A percentile compares a stretch with the other conserved stretches of the same genome.
These are phyloP conservation scores for Tetragonula carbonaria DNA, from an alignment of 2,888 invertebrate species.

Conservation along the genomic window DNA sequence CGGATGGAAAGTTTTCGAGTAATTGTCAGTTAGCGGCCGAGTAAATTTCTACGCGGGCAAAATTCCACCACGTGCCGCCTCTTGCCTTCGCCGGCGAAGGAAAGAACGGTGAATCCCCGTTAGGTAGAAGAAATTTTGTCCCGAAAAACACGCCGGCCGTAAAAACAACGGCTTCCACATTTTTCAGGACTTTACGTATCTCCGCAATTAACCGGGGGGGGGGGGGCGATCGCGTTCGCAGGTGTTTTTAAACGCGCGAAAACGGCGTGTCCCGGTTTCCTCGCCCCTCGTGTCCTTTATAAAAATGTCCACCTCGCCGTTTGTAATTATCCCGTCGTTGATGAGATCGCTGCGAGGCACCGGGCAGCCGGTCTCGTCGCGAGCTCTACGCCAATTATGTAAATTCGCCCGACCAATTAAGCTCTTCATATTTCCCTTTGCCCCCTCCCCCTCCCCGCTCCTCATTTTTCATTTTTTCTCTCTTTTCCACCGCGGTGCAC, in stretches of 20 bases:
- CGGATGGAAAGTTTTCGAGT: too few species aligned
- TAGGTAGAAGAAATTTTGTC: neutral
- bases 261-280: conserved; percentile 24
- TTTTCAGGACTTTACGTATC: conserved; percentile 25
- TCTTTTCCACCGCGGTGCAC: neutral
- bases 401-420: conserved; percentile 68
- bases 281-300: conserved; percentile 4
- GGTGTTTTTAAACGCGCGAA: conserved; percentile 30
- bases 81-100: neutral
- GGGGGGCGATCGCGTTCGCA: conserved; percentile 14
- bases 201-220: conserved; percentile 9
- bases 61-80: neutral
- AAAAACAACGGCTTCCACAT: neutral
- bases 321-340: conserved; percentile 60
- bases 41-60: too few species aligned
- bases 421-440: conserved; percentile 30
- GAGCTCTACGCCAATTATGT: conserved; percentile 69
- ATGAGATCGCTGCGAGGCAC: conserved; percentile 33
- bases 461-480: neutral
- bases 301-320: conserved; percentile 39
- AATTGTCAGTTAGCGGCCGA: too few species aligned
- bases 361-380: conserved; percentile 43
- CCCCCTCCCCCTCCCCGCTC: neutral
- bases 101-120: neutral
- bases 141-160: neutral